Evolutionary conservation across 2,888 invertebrate species (phyloP).

Genomic region (Meteorus cinctellus): DNA sequence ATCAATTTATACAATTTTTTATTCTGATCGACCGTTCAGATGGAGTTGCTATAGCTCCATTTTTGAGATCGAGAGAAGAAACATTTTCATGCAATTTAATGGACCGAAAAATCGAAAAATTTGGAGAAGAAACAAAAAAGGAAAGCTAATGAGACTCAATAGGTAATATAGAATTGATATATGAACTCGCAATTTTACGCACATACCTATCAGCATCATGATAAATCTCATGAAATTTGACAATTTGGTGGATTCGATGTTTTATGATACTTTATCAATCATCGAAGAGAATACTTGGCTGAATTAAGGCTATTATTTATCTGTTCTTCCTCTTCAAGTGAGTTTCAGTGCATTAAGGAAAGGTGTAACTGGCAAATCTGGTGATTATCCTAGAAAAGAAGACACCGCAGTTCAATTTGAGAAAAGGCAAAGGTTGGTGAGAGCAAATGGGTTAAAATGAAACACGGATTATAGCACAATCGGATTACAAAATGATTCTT

Average conservation of each 20-base stretch:
- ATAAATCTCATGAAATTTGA: not conserved
- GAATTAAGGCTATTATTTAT: not conserved
- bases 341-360: not conserved
- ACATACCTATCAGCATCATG: not conserved
- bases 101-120: too few species aligned
- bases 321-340: not conserved
- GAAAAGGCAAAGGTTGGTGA: slow-evolving; percentile 15
- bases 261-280: not conserved
- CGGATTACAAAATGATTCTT: slow-evolving; percentile 49
- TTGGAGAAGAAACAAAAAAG: too few species aligned
- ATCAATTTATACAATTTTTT: not conserved
- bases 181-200: too few species aligned
- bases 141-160: too few species aligned
- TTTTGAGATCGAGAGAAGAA: not conserved
- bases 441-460: slow-evolving; percentile 28
- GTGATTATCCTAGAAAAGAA: not conserved
- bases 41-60: not conserved
- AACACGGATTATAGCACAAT: slow-evolving; percentile 22
- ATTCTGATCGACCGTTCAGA: not conserved
- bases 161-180: too few species aligned
- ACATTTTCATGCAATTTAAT: too few species aligned
- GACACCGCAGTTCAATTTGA: slow-evolving; percentile 19
- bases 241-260: not conserved
- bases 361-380: not conserved
- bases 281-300: slow-evolving; percentile 1